Conservation (phyloP, 2,797 vertebrate species). For the Myotis planiceps region DNA sequence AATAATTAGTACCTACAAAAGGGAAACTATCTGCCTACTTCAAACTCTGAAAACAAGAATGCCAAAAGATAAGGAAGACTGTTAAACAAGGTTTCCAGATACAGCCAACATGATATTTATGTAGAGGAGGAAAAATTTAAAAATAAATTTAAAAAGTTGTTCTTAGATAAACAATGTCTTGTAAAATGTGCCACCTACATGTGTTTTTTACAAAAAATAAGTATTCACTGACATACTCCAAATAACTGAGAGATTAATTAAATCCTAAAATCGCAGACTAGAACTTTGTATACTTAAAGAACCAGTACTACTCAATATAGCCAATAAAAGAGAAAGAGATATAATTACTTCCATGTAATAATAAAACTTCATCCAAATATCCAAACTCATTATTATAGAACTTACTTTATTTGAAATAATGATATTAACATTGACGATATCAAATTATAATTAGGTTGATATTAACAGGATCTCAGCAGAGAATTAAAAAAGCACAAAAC, state of each 20-base stretch:
- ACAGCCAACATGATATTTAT: neutral
- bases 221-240: neutral
- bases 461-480: neutral
- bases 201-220: neutral
- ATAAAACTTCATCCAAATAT: constrained; percentile 9
- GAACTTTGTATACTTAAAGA: neutral
- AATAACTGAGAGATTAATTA: neutral
- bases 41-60: neutral
- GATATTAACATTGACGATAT: neutral
- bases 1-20: neutral
- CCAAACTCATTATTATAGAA: neutral
- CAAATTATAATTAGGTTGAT: neutral
- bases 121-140: neutral
- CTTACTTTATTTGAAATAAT: neutral
- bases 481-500: neutral
- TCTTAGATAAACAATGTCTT: neutral
- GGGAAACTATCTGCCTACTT: neutral
- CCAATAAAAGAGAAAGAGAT: neutral
- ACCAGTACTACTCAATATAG: neutral
- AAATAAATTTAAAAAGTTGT: neutral
- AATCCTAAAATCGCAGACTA: neutral
- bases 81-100: neutral
- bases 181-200: neutral
- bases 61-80: neutral
- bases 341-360: neutral